phyloP scores from a whole-genome alignment of 2,113 vertebrate species.

The Anhinga rufa region DNA sequence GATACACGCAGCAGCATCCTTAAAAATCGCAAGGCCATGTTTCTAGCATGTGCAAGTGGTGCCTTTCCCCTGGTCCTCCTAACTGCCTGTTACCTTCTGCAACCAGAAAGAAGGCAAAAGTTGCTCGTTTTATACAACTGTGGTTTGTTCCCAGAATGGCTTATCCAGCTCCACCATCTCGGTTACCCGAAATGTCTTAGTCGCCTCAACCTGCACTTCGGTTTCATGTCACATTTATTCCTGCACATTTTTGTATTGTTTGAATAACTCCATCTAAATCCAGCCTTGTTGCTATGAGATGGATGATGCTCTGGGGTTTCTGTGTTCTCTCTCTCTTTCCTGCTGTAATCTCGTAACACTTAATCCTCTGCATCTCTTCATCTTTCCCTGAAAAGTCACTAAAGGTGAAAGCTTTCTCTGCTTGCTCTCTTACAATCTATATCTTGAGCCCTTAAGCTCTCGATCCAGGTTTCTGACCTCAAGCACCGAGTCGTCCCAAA shows the following conservation, averaged over 20 bases:
- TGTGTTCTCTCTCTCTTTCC: background rate
- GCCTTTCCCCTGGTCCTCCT: background rate
- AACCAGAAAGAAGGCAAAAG: background rate
- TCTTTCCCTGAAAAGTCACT: conserved; percentile 7
- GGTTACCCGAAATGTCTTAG: background rate
- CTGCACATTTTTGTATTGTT: background rate
- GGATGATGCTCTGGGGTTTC: background rate
- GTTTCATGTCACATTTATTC: background rate
- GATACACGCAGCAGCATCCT: background rate
- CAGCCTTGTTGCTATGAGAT: conserved; percentile 34
- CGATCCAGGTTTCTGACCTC: background rate
- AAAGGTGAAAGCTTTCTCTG: background rate
- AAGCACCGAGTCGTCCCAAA: background rate
- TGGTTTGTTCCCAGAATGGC: background rate
- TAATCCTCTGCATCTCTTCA: background rate
- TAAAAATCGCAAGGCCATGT: background rate
- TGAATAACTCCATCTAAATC: background rate
- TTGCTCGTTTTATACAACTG: background rate
- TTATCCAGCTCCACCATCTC: background rate
- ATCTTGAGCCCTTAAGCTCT: background rate
- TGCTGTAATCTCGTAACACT: background rate
- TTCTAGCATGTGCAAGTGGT: too few relatives aligned
- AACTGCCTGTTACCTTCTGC: background rate
- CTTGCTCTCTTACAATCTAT: background rate
- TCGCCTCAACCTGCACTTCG: background rate